Percentiles rank a stretch among this genome's conserved stretches.
Evolutionary conservation across 2,113 vertebrate genomes (phyloP).

Genomic region (Mesitornis unicolor): DNA sequence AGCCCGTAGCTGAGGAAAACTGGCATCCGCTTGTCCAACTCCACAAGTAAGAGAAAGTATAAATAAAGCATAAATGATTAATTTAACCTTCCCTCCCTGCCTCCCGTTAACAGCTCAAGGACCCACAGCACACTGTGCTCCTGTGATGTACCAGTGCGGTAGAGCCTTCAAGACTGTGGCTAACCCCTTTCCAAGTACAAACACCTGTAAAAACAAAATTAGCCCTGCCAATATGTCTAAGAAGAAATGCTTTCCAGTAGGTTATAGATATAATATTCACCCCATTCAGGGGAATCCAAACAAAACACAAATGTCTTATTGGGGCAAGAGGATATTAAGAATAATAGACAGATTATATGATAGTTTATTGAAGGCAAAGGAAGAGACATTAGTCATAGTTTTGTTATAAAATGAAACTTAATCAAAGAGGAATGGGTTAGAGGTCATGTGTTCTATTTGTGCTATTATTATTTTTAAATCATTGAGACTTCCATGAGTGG

Average conservation of each 20-base stretch:
- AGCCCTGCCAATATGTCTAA: slow-evolving; percentile 83
- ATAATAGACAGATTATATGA: slow-evolving; percentile 80
- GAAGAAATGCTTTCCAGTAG: slow-evolving; percentile 84
- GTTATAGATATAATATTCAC: slow-evolving; percentile 92
- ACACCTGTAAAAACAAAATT: slow-evolving; percentile 97
- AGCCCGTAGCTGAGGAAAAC: slow-evolving; percentile 60
- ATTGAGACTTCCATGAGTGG: slow-evolving; percentile 80
- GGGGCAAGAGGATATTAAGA: slow-evolving; percentile 80
- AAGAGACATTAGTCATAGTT: slow-evolving; percentile 78
- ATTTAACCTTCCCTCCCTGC: slow-evolving; percentile 79
- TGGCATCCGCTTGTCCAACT: slow-evolving; percentile 70
- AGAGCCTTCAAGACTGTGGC: slow-evolving; percentile 87
- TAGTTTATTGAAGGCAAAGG: slow-evolving; percentile 73
- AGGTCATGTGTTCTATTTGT: slow-evolving; percentile 78
- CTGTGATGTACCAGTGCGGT: slow-evolving; percentile 83
- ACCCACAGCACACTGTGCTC: slow-evolving; percentile 79
- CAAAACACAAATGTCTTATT: slow-evolving; percentile 86
- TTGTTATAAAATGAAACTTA: slow-evolving; percentile 81
- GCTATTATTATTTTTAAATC: slow-evolving; percentile 82
- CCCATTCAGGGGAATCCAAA: slow-evolving; percentile 87
- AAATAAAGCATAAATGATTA: slow-evolving; percentile 88
- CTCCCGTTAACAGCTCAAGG: slow-evolving; percentile 80
- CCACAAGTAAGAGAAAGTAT: slow-evolving; percentile 68
- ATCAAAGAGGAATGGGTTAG: slow-evolving; percentile 78
- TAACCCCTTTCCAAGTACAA: slow-evolving; percentile 90